A percentile compares a stretch with the other conserved stretches of the same genome.
phyloP scores from a whole-genome alignment of 2,113 vertebrate species.

The Lophura nycthemera region DNA sequence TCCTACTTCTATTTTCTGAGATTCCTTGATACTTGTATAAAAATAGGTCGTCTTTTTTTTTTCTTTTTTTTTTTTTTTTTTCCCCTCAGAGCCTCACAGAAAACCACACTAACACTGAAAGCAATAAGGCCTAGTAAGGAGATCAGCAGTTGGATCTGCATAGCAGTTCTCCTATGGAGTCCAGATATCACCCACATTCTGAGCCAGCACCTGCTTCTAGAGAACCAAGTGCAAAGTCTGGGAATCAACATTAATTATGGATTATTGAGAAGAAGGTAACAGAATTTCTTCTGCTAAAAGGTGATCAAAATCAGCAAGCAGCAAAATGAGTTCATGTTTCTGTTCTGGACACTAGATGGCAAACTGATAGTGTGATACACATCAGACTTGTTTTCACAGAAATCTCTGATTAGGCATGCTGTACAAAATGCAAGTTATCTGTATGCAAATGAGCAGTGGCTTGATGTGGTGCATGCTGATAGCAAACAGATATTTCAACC shows the following conservation, averaged over 20 bases:
- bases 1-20: neutral
- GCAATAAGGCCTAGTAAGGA: neutral
- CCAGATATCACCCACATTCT: neutral
- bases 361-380: slow-evolving; percentile 36
- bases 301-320: neutral
- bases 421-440: neutral
- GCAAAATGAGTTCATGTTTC: neutral
- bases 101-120: neutral
- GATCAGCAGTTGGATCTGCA: neutral
- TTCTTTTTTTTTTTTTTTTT: neutral
- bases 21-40: neutral
- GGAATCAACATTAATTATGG: neutral
- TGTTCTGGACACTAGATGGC: slow-evolving; percentile 57
- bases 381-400: neutral
- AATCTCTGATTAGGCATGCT: neutral
- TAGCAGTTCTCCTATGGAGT: neutral
- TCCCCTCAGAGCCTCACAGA: neutral
- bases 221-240: neutral
- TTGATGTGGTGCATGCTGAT: neutral
- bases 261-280: neutral
- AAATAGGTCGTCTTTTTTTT: neutral
- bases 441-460: neutral
- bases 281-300: neutral
- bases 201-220: neutral
- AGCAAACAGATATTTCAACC: neutral